These are phyloP conservation scores for Rotaria sp. DNA, from an alignment of 2,888 invertebrate species.

Conservation along the genomic window DNA sequence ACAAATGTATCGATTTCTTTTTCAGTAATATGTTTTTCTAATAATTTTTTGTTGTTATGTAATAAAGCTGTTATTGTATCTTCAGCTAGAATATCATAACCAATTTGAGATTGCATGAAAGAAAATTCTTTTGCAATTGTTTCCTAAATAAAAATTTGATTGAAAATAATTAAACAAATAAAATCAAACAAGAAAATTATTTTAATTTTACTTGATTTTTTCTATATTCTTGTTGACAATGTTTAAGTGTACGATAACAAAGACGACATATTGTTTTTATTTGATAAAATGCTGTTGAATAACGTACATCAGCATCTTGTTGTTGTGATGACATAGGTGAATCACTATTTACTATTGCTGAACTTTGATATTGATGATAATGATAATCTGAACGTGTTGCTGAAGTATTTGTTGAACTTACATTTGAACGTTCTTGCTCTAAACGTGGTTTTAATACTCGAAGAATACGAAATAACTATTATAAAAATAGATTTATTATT, in stretches of 20 bases:
- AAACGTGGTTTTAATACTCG: slow-evolving; percentile 17
- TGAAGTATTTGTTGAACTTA: background rate
- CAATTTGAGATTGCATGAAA: slow-evolving; percentile 99
- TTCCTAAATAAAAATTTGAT: slow-evolving; percentile 62
- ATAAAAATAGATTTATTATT: too few relatives aligned
- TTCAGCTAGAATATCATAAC: slow-evolving; percentile 93
- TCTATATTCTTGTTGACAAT: slow-evolving; percentile 40
- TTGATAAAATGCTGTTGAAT: slow-evolving; percentile 20
- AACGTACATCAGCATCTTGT: slow-evolving; percentile 15
- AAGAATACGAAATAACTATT: slow-evolving; percentile 1
- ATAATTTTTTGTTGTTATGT: slow-evolving; percentile 88
- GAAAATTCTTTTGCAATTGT: slow-evolving; percentile 97
- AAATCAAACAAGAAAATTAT: too few relatives aligned
- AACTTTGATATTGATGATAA: background rate
- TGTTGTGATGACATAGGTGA: background rate
- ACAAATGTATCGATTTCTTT: slow-evolving; percentile 98
- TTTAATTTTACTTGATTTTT: slow-evolving; percentile 37
- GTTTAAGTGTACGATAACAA: slow-evolving; percentile 83
- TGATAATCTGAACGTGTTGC: background rate
- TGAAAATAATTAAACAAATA: too few relatives aligned
- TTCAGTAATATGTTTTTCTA: slow-evolving; percentile 95
- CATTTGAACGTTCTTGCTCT: background rate
- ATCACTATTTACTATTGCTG: background rate
- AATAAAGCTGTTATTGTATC: slow-evolving; percentile 96
- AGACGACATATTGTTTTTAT: slow-evolving; percentile 70